Evolutionary conservation across 2,113 vertebrate genomes (phyloP), one percentile per base, ranked within the genome.

Genomic region (Chionodraco myersi): DNA sequence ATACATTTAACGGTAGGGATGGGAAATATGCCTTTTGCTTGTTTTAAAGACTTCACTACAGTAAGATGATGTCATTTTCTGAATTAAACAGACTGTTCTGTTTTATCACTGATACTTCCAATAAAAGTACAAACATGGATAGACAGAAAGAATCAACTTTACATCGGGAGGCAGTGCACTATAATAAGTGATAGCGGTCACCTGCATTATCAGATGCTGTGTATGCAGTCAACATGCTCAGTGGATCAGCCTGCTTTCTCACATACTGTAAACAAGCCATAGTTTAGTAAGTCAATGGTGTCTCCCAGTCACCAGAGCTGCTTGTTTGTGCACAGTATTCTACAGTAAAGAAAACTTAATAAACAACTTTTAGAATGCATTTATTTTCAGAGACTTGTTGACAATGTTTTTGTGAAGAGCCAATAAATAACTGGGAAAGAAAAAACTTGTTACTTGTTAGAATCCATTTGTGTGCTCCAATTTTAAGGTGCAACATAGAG

Each of bases 191-290:
- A 36, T 30, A 15, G 1, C 26, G 13, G 44, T 59, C 54, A 45
- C 0, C 57, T 64, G 79, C 13, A 65, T 65, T 6, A 65, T 69
- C 34, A 73, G 76, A 60, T 57, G 58, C 11, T 51, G 49, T 47
- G 34, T 68, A 53, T 68, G 57, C 68, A 54, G 66, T 44, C 70
- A 34, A n/a, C 69, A 53, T 6, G 54, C 45, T 54, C 51, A 44
- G 65, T 2, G 5, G 64, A 67, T 68, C 57, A 48, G 52, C 23
- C 56, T 15, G 47, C 57, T 48, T 14, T 59, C 63, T 71, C 61
- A 67, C 75, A 34, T 16, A 21, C 75, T 57, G 73, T 79, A 85
- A 89, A 88, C 86, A 81, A 30, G 76, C 74, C 67, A 67, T 80
- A 82, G 79, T 83, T 30, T 88, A 85, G 83, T 65, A 81, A 88